Percentiles rank a stretch among this genome's conserved stretches.
These are phyloP conservation scores for Cynaeus angustus DNA, from an alignment of 2,888 invertebrate genomes.

Conservation along the genomic window DNA sequence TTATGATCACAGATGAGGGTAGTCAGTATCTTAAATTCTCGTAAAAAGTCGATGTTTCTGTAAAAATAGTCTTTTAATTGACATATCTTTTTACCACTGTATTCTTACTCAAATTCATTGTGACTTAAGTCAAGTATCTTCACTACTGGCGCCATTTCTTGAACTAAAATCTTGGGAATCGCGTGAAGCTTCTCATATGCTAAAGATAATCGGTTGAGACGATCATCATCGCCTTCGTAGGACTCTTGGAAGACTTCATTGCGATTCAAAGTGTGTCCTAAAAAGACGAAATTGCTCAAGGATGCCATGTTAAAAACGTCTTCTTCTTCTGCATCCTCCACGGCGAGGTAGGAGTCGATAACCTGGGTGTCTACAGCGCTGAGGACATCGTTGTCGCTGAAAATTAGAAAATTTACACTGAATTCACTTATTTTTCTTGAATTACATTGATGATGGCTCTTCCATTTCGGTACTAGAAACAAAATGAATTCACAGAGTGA, in stretches of 20 bases:
- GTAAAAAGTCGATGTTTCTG: constrained; percentile 83
- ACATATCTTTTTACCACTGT: constrained; percentile 29
- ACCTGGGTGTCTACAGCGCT: constrained; percentile 62
- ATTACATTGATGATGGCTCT: not conserved
- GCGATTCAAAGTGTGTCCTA: constrained; percentile 47
- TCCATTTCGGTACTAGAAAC: not conserved
- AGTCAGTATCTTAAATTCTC: constrained; percentile 82
- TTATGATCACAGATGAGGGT: constrained; percentile 90
- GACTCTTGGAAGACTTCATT: not conserved
- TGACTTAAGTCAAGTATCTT: constrained; percentile 82
- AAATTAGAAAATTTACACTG: not conserved
- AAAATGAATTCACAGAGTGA: too few relatives aligned
- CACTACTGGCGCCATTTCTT: constrained; percentile 77
- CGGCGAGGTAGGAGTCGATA: constrained; percentile 61
- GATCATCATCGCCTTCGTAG: constrained; percentile 69
- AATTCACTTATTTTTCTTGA: too few relatives aligned
- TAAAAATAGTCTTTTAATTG: constrained; percentile 60
- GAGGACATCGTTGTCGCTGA: constrained; percentile 53
- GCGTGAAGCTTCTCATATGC: constrained; percentile 81
- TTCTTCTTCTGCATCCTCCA: constrained; percentile 57
- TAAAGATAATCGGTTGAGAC: constrained; percentile 77
- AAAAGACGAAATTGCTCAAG: constrained; percentile 62
- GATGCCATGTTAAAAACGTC: constrained; percentile 64
- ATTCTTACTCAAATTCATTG: constrained; percentile 80
- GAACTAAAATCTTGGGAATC: constrained; percentile 78